Percentiles rank a stretch among this genome's conserved stretches.
Evolutionary conservation across 2,888 invertebrate genomes (phyloP).

Genomic region (Oasisia sp.): DNA sequence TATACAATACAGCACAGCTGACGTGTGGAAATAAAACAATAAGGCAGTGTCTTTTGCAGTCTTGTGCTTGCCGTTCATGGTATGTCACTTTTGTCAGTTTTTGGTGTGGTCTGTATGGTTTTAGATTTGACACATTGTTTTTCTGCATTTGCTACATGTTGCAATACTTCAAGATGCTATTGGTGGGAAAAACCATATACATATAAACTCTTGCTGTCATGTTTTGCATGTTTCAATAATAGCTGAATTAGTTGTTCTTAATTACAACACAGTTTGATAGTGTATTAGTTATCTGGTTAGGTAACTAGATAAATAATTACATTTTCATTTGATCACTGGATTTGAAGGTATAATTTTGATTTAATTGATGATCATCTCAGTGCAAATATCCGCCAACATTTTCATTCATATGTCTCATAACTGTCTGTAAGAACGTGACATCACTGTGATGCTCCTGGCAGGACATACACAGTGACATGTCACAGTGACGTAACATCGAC

Average conservation of each 20-base stretch:
- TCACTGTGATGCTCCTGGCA: slow-evolving; percentile 17
- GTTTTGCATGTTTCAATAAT: not conserved
- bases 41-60: not conserved
- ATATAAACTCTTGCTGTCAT: not conserved
- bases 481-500: slow-evolving; percentile 28
- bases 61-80: not conserved
- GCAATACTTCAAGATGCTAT: not conserved
- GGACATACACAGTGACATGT: slow-evolving; percentile 39
- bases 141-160: not conserved
- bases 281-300: no score
- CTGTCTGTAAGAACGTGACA: no score
- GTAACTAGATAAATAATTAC: no score
- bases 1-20: not conserved
- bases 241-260: not conserved
- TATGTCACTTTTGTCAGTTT: not conserved
- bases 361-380: no score
- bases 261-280: not conserved
- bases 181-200: not conserved
- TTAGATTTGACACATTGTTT: not conserved
- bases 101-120: not conserved
- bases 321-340: no score
- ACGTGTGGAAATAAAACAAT: not conserved
- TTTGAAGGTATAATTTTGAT: no score
- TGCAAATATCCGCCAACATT: no score
- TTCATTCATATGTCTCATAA: no score